A percentile compares a stretch with the other conserved stretches of the same genome.
Evolutionary conservation across 2,888 invertebrate species (phyloP).

Genomic region (Rhagium mordax): DNA sequence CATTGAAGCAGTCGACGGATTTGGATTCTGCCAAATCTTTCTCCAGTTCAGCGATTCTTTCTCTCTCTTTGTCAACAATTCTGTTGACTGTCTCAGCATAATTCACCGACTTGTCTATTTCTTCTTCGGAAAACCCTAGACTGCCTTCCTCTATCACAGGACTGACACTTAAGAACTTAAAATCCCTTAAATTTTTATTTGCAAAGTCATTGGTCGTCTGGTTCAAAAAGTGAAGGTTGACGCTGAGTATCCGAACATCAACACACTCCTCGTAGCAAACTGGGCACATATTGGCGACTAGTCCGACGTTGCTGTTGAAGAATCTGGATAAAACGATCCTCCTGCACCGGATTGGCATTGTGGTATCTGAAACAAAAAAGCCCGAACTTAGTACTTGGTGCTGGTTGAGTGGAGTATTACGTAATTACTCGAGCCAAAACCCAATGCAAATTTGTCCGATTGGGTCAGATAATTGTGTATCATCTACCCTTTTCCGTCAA

Average conservation of each 20-base stretch:
- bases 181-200: neutral
- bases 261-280: constrained; percentile 53
- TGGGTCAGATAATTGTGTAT: neutral
- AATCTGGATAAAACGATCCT: constrained; percentile 43
- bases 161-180: neutral
- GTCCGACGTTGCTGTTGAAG: constrained; percentile 56
- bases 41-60: neutral
- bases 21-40: neutral
- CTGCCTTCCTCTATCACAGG: neutral
- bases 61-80: neutral
- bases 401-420: no score
- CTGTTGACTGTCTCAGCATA: neutral
- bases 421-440: neutral
- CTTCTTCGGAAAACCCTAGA: constrained; percentile 26
- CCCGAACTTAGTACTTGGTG: no score
- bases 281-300: constrained; percentile 57
- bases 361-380: constrained; percentile 36
- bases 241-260: constrained; percentile 54
- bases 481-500: neutral
- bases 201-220: constrained; percentile 10
- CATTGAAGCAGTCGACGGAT: constrained; percentile 4
- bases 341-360: constrained; percentile 16
- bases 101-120: neutral
- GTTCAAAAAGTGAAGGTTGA: constrained; percentile 55
- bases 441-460: neutral